These are phyloP conservation scores for Acyrthosiphon pisum DNA, from an alignment of 1,140 invertebrate genomes.

Conservation along the genomic window DNA sequence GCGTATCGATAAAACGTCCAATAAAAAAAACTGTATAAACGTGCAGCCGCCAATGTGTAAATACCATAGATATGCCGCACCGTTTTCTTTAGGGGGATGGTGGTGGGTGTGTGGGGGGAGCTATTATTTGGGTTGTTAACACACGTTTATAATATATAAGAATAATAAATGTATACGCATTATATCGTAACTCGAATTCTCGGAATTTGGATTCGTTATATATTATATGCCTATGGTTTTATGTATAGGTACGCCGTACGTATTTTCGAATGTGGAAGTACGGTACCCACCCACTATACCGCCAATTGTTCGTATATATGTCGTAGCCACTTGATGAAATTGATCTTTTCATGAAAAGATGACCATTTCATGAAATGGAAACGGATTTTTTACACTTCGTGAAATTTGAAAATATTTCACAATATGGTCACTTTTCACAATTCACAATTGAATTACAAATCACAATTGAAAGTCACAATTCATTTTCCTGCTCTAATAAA, in stretches of 20 bases:
- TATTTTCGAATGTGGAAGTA: background rate
- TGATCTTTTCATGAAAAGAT: too few relatives aligned
- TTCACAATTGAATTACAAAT: too few relatives aligned
- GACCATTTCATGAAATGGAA: too few relatives aligned
- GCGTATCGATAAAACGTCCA: background rate
- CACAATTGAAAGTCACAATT: too few relatives aligned
- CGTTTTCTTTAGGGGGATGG: too few relatives aligned
- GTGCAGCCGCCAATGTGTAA: background rate
- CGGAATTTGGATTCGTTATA: background rate
- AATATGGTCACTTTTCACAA: too few relatives aligned
- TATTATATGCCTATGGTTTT: background rate
- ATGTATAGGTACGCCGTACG: background rate
- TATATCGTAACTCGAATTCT: background rate
- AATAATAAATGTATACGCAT: background rate
- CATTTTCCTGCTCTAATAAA: too few relatives aligned
- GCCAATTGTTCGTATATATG: background rate
- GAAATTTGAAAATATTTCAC: too few relatives aligned
- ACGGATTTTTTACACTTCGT: too few relatives aligned
- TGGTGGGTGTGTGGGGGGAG: background rate
- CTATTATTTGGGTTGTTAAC: conserved; percentile 8
- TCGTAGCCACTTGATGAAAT: too few relatives aligned
- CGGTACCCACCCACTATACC: background rate
- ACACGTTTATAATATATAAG: background rate
- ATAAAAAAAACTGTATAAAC: background rate
- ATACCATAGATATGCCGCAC: background rate